Base-by-base conservation (phyloP, 2,797 vertebrate genomes). In the Microctenopoma stevenorrisi region DNA sequence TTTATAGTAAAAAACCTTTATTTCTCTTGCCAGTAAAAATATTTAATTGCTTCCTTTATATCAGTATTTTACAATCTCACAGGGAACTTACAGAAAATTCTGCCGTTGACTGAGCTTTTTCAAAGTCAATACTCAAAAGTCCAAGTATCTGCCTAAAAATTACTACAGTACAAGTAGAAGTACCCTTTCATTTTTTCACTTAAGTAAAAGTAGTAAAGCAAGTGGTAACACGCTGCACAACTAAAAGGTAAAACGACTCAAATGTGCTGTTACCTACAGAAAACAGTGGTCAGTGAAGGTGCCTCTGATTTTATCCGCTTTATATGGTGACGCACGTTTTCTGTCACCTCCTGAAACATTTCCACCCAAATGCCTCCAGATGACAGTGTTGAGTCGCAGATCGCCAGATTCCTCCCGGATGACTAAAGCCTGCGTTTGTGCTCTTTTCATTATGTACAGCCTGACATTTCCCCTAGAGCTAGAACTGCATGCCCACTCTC, bases 381-480 rank as follows among this genome's bases (percentile, higher is more conserved):
- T 81, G 90, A 25, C 86, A 85, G 85, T 88, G 76, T 88, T 88
- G 78, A 79, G 83, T 81, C 28, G 67, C 2, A 47, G 12, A 64
- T 26, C 0, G 5, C 8, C 55, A 51, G 2, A 22, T 22, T 44
- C 52, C 44, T 47, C 48, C 7, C 48, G 12, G 61, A 50, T 68
- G 16, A 26, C 16, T 59, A 9, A 12, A 18, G 13, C 18, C 61
- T 59, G 28, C 48, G 44, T 53, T 76, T 53, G 46, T 40, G n/a
- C 35, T 52, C n/a, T 49, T 35, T 51, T 76, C 38, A 57, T 47
- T 66, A 64, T 67, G 66, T 68, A 1, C 51, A 68, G 56, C 26
- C 16, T 66, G 58, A 68, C 49, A 42, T 74, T 71, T 80, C 51
- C 73, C 72, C 44, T 38, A 7, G 61, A 79, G 83, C 44, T 57